Evolutionary conservation across 1,140 invertebrate genomes (phyloP).

Genomic region (Apis florea): DNA sequence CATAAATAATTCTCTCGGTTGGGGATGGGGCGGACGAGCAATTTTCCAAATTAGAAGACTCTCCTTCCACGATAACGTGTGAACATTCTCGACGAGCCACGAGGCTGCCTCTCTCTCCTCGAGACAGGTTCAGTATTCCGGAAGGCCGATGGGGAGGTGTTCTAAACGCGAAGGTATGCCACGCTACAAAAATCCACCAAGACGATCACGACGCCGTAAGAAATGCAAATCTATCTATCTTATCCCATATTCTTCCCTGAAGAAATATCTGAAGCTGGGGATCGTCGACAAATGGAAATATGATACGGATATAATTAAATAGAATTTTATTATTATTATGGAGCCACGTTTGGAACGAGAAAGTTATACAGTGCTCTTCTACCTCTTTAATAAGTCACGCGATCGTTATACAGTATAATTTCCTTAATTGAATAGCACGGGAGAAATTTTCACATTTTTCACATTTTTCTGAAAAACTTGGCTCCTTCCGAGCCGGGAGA

Average conservation of each 20-base stretch:
- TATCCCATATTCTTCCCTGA: too few relatives aligned
- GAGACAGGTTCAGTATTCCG: slow-evolving; percentile 28
- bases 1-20: slow-evolving; percentile 40
- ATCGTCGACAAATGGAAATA: not conserved
- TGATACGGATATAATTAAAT: too few relatives aligned
- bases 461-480: too few relatives aligned
- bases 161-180: slow-evolving; percentile 23
- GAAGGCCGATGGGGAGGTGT: not conserved
- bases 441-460: too few relatives aligned
- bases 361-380: too few relatives aligned
- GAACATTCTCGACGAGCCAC: slow-evolving; percentile 42
- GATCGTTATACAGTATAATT: too few relatives aligned
- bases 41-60: slow-evolving; percentile 52
- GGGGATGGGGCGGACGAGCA: slow-evolving; percentile 31
- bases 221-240: slow-evolving; percentile 14
- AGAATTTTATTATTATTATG: too few relatives aligned
- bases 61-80: slow-evolving; percentile 41
- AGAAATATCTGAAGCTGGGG: not conserved
- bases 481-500: too few relatives aligned
- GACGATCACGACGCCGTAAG: not conserved
- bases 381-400: too few relatives aligned
- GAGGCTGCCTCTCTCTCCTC: not conserved
- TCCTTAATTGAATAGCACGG: too few relatives aligned
- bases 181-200: slow-evolving; percentile 25
- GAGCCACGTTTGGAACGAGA: too few relatives aligned